These are phyloP conservation scores for Artibeus jamaicensis DNA, from an alignment of 2,797 vertebrate genomes.

Conservation along the genomic window DNA sequence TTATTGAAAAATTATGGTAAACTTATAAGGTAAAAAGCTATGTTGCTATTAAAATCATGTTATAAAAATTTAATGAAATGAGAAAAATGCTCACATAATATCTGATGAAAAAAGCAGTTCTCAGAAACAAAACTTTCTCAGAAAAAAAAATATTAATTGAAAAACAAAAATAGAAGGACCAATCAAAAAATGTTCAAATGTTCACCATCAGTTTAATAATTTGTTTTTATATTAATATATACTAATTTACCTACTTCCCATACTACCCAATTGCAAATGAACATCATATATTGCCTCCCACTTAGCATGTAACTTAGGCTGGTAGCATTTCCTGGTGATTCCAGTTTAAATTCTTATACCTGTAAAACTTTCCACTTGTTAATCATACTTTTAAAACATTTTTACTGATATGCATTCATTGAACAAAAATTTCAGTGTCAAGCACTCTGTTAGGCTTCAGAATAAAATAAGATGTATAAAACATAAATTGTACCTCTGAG, in stretches of 20 bases:
- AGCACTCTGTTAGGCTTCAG: not conserved
- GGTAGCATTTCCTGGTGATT: not conserved
- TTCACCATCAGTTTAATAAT: not conserved
- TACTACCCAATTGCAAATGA: not conserved
- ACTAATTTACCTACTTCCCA: not conserved
- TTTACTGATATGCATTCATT: not conserved
- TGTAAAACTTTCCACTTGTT: slow-evolving; percentile 14
- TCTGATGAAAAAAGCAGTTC: not conserved
- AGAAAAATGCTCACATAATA: not conserved
- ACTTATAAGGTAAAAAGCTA: slow-evolving; percentile 15
- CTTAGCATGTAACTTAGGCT: slow-evolving; percentile 10
- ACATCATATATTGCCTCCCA: not conserved
- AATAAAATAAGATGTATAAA: slow-evolving; percentile 22
- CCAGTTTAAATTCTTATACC: not conserved
- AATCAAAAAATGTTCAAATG: slow-evolving; percentile 9
- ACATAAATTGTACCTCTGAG: not conserved
- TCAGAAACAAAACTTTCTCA: not conserved
- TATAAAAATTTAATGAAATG: slow-evolving; percentile 11
- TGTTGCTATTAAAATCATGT: slow-evolving; percentile 38
- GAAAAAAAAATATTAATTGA: not conserved
- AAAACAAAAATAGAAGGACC: not conserved
- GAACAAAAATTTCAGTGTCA: not conserved
- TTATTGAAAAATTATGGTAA: slow-evolving; percentile 8
- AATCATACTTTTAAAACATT: slow-evolving; percentile 14
- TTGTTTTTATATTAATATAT: not conserved